Conservation (phyloP, 2,888 invertebrate species). For the Dynastes maya region DNA sequence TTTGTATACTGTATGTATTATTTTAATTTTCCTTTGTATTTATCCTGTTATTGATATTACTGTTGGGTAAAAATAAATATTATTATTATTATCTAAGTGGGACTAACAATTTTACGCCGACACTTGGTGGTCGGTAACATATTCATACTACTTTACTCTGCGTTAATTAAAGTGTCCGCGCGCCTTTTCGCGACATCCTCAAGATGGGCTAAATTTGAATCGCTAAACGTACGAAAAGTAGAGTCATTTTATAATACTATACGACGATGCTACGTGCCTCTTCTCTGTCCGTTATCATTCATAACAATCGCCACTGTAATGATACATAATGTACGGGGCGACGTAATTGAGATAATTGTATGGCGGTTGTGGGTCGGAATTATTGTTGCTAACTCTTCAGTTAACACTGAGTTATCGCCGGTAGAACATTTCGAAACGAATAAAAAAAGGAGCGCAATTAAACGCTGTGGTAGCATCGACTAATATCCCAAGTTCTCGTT, state of each 20-base stretch:
- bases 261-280: constrained; percentile 17
- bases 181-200: constrained; percentile 36
- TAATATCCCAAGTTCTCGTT: not conserved
- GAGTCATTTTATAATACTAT: constrained; percentile 4
- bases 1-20: too few species aligned
- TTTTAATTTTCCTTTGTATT: too few species aligned
- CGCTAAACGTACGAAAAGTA: constrained; percentile 1
- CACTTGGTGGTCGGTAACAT: too few species aligned
- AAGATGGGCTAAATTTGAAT: constrained; percentile 6
- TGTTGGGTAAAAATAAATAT: too few species aligned
- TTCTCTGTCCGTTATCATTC: constrained; percentile 41
- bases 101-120: too few species aligned
- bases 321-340: constrained; percentile 58
- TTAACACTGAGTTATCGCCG: constrained; percentile 53
- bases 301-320: constrained; percentile 56
- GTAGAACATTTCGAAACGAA: constrained; percentile 41
- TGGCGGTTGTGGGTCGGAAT: constrained; percentile 57
- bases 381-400: constrained; percentile 55
- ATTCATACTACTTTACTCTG: too few species aligned
- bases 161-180: constrained; percentile 9
- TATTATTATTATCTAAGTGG: too few species aligned
- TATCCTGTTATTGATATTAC: too few species aligned
- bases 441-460: constrained; percentile 5
- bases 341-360: constrained; percentile 61
- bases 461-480: not conserved